These are phyloP conservation scores for Siphamia tubifer DNA, from an alignment of 2,113 vertebrate genomes.

Conservation along the genomic window DNA sequence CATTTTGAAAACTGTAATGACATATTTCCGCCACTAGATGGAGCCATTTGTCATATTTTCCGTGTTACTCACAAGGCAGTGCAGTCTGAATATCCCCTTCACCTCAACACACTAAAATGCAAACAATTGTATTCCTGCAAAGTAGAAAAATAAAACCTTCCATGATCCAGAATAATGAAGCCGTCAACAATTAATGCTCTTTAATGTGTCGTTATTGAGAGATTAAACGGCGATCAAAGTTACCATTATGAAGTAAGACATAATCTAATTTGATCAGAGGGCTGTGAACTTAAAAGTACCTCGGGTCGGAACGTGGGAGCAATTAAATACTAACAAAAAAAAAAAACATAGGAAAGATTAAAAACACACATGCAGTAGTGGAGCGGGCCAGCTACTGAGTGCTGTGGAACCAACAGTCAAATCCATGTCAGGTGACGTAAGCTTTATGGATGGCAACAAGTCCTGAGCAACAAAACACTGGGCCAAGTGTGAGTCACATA, in stretches of 20 bases:
- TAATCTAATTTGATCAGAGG: neutral
- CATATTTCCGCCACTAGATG: conserved; percentile 37
- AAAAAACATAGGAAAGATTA: conserved; percentile 11
- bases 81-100: neutral
- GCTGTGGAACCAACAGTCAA: conserved; percentile 44
- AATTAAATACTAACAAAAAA: conserved; percentile 17
- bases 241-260: neutral
- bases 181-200: no score
- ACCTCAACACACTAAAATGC: no score
- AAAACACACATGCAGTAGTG: conserved; percentile 33
- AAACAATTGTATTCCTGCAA: no score
- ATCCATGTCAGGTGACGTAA: conserved; percentile 72
- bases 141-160: no score
- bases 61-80: no score
- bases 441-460: conserved; percentile 46
- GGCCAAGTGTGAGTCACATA: no score
- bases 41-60: neutral
- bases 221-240: no score
- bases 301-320: conserved; percentile 2
- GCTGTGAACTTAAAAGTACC: conserved; percentile 1
- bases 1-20: conserved; percentile 6
- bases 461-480: conserved; percentile 50
- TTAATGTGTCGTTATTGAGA: no score
- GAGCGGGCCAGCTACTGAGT: conserved; percentile 19
- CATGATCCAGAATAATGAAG: no score